Conservation (phyloP, 2,113 vertebrate genomes). For the Ploceus nigricollis region DNA sequence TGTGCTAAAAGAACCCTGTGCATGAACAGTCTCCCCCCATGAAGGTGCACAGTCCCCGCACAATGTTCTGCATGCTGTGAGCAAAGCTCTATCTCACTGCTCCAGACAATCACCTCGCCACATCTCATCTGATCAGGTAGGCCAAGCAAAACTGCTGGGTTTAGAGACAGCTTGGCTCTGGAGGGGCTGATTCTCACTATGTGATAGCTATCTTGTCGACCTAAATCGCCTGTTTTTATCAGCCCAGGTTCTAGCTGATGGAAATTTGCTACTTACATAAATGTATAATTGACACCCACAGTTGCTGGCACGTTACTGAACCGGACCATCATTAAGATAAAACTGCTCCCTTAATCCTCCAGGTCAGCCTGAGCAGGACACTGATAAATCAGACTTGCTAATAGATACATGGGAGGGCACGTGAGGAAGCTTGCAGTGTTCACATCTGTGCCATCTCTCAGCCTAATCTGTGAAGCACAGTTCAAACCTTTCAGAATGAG, state of each 20-base stretch:
- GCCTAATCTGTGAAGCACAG: not conserved
- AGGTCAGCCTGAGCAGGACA: not conserved
- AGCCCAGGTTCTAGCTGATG: not conserved
- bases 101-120: not conserved
- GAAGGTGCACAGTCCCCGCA: not conserved
- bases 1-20: not conserved
- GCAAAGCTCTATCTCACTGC: not conserved
- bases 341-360: not conserved
- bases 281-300: not conserved
- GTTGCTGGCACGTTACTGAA: not conserved
- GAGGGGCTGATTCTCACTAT: not conserved
- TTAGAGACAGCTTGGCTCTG: not conserved
- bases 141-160: not conserved
- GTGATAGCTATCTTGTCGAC: not conserved
- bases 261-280: conserved; percentile 2
- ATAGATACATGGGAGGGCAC: not conserved
- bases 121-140: not conserved
- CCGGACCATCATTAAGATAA: not conserved
- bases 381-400: conserved; percentile 2
- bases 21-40: fast-evolving
- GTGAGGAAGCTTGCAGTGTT: not conserved
- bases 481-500: not conserved
- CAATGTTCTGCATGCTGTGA: not conserved
- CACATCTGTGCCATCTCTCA: not conserved
- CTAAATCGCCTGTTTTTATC: conserved; percentile 11